Evolutionary conservation across 2,888 invertebrate species (phyloP), one percentile per base, ranked within the genome.

Genomic region (Cerastis rubricosa): DNA sequence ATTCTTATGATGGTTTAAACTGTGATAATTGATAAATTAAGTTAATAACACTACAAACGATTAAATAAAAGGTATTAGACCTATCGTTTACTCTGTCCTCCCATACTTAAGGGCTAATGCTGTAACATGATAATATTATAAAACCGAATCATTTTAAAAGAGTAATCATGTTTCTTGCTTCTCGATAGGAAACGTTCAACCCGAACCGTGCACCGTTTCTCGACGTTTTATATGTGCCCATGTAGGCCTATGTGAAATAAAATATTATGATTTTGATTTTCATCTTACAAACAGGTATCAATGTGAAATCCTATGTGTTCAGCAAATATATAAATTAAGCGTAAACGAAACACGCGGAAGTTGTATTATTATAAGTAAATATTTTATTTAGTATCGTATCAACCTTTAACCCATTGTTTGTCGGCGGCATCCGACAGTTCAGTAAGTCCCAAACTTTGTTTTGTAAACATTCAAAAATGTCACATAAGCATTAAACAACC

Each of bases 311-410:
- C 0, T 17, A 12, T 25, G 25, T 65, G 47, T 11, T 78, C 43
- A 67, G 19, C 57, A 51, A 22, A 35, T 8, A 51, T 22, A 4
- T n/a, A 17, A 70, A 40, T 68, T 40, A 74, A 5, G 25, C 29
- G 14, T 35, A 12, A 63, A 49, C 7, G 11, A 45, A 54, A 63
- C 22, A 79, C 83, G 76, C 87, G 90, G 90, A 91, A 90, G 87
- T 70, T 54, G 82, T 82, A 81, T 82, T 81, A 85, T 4, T 9
- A 3, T 19, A 11, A 4, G 17, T 29, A 91, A 92, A 93, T 91
- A 93, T 91, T 92, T 90, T 83, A 76, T 72, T 80, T 73, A 76
- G 89, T 88, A 78, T 90, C 90, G n/a, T 64, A 43, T 64, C 22
- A 43, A 17, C 92, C 92, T 29, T 47, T 40, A 7, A 43, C 43